A percentile compares a stretch with the other conserved stretches of the same genome.
These are phyloP conservation scores for Oscheius sp. DNA, from an alignment of 1,140 invertebrate species.

Conservation along the genomic window DNA sequence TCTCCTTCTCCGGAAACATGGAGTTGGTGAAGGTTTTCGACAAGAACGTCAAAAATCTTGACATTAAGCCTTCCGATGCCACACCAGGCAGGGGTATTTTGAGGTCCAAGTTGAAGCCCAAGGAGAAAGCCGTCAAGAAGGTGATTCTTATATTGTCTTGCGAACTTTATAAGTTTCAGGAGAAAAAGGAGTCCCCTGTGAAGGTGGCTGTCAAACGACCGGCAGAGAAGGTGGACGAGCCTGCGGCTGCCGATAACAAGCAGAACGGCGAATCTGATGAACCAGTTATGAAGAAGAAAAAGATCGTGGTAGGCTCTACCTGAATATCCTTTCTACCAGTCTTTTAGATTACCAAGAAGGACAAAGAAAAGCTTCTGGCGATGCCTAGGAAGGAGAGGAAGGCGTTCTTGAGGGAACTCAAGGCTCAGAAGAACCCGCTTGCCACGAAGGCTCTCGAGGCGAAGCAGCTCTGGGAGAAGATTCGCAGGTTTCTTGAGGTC, in stretches of 20 bases:
- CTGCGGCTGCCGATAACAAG: background rate
- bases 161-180: too few species aligned
- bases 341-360: slow-evolving; percentile 26
- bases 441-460: slow-evolving; percentile 20
- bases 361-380: slow-evolving; percentile 38
- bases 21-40: slow-evolving; percentile 31
- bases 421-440: slow-evolving; percentile 35
- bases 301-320: slow-evolving; percentile 5
- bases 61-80: slow-evolving; percentile 28
- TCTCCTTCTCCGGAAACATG: slow-evolving; percentile 20
- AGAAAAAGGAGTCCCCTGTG: too few species aligned
- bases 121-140: slow-evolving; percentile 12
- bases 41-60: slow-evolving; percentile 20
- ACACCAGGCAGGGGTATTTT: slow-evolving; percentile 25
- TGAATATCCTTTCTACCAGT: background rate
- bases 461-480: slow-evolving; percentile 42
- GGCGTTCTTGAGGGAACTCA: slow-evolving; percentile 34
- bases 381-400: slow-evolving; percentile 46
- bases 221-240: slow-evolving; percentile 10
- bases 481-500: slow-evolving; percentile 29
- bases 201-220: background rate
- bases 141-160: too few species aligned
- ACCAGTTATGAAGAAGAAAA: slow-evolving; percentile 24
- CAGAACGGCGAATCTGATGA: background rate
- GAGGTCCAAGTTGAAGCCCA: slow-evolving; percentile 8